Evolutionary conservation across 2,113 vertebrate species (phyloP), one percentile per base, ranked within the genome.

Genomic region (Macquaria australasica): DNA sequence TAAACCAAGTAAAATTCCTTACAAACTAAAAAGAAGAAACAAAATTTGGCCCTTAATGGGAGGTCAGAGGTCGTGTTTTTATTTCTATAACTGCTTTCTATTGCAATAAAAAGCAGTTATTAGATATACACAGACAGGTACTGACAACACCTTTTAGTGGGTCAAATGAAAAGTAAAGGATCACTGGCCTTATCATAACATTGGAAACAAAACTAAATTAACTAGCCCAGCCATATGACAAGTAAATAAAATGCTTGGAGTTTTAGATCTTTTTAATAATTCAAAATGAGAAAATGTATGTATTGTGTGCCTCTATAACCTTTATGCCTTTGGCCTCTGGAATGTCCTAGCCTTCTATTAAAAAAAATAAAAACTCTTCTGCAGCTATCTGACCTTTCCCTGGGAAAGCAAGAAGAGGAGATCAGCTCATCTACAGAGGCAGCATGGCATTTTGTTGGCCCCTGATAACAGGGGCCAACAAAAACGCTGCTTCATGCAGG

Each of bases 371-470:
- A 64, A 87, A 71, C 31, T 82, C 63, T 23, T 72, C 69, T 80
- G 64, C 73, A 82, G 85, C 77, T 56, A 66, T 85, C 84, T 93
- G 93, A 95, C 94, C 94, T 95, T 95, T 94, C 78, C 73, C 50
- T 50, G 74, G 74, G 84, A 88, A 86, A 86, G 83, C 62, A 73
- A 79, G 91, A 72, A 50, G 78, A 70, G 72, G 76, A 82, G 80
- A 88, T 85, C 83, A 79, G 87, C 85, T 89, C 87, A 85, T 91
- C 92, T 87, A 77, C 87, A 86, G 73, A 86, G 89, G 88, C 92
- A 87, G 85, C 85, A 16, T 91, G 89, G 86, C 88, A 90, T 91
- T 89, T 89, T 83, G 79, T 83, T 84, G 82, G 82, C 86, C 62
- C 87, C 82, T 82, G 89, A 88, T 90, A 88, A 85, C 84, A 60